Percentiles rank a stretch among this genome's conserved stretches.
Conservation (phyloP, 2,797 vertebrate species). For the Fundulus diaphanus region DNA sequence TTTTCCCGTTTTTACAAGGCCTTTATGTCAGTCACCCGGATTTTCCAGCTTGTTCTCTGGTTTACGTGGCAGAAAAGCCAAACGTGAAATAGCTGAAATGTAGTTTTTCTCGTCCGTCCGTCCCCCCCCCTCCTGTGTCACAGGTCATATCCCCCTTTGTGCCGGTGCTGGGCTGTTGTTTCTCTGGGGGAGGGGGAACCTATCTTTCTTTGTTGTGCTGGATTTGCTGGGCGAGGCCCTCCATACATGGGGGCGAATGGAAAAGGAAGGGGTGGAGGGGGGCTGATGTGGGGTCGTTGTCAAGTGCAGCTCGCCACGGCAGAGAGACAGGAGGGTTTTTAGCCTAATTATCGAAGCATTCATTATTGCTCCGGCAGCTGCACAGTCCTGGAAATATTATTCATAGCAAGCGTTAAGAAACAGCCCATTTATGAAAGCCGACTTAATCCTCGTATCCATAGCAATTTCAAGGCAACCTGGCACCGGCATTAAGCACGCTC, state of each 20-base stretch:
- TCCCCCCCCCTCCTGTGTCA: constrained; percentile 65
- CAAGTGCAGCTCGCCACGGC: constrained; percentile 56
- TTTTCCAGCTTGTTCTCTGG: constrained; percentile 23
- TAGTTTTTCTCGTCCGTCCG: constrained; percentile 42
- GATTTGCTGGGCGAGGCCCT: constrained; percentile 72
- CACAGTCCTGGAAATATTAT: constrained; percentile 72
- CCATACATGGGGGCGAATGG: constrained; percentile 25
- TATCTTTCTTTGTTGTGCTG: constrained; percentile 74
- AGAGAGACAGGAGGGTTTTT: constrained; percentile 25
- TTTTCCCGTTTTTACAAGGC: constrained; percentile 25
- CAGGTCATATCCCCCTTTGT: constrained; percentile 70
- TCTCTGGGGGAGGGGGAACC: constrained; percentile 67
- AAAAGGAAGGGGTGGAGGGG: constrained; percentile 21
- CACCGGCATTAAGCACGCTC: constrained; percentile 36
- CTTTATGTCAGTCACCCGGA: constrained; percentile 19
- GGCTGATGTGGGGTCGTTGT: constrained; percentile 41
- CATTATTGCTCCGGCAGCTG: constrained; percentile 67
- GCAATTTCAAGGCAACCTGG: constrained; percentile 68
- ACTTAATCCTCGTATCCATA: constrained; percentile 75
- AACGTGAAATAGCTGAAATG: constrained; percentile 53
- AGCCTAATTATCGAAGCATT: constrained; percentile 66
- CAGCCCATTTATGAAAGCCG: constrained; percentile 63
- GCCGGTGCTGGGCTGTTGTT: constrained; percentile 67
- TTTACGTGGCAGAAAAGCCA: background rate
- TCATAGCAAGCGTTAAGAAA: constrained; percentile 64